Conservation (phyloP, 1,140 invertebrate genomes). For the Diuraphis noxia region DNA sequence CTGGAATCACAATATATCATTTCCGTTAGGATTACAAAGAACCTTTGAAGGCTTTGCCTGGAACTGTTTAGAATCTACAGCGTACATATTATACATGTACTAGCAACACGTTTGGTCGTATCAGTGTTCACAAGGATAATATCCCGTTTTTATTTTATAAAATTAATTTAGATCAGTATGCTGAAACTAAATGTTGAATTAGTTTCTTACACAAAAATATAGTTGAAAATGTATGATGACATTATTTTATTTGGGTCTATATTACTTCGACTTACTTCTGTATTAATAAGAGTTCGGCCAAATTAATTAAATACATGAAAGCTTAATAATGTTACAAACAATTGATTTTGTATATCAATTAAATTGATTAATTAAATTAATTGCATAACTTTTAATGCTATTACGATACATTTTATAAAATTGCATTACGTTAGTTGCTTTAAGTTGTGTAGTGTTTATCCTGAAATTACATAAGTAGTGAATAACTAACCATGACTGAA, state of each 20-base stretch:
- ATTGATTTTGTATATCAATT: neutral
- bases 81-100: neutral
- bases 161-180: too few relatives aligned
- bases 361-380: neutral
- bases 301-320: neutral
- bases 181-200: neutral
- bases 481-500: neutral
- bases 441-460: neutral
- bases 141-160: too few relatives aligned
- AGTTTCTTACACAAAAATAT: neutral
- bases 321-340: neutral
- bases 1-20: neutral
- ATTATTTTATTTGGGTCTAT: neutral
- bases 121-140: too few relatives aligned
- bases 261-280: neutral
- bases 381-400: neutral
- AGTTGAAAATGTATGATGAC: neutral
- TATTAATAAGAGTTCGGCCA: neutral
- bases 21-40: neutral
- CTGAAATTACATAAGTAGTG: neutral
- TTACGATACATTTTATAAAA: neutral
- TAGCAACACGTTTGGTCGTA: too few relatives aligned
- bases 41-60: neutral
- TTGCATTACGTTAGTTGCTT: neutral
- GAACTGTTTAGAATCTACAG: neutral